Base-by-base conservation (phyloP, 2,113 vertebrate species). In the Chaetura pelagica region DNA sequence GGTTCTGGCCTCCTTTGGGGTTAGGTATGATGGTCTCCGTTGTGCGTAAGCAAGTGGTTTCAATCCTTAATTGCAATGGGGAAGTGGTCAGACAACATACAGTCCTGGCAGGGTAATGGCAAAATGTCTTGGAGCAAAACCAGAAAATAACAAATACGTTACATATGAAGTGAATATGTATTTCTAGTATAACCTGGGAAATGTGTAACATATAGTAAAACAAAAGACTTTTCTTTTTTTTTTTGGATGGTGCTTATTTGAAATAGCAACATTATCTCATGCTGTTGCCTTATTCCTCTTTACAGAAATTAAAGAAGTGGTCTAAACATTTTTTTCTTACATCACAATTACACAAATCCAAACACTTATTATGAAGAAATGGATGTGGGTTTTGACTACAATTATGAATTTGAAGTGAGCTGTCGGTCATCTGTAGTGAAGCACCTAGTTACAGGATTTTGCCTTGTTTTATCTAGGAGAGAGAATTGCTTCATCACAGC, bases 11-110 rank as follows among this genome's bases (percentile, higher is more conserved):
- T 98, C 93, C 96, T 98, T 96, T 98, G 97, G 98, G 98, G 98
- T 98, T 98, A 97, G 76, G 95, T 97, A 97, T 96, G 97, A 97
- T 97, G 97, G 97, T 97, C 98, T 98, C 97, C 91, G 97, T 98
- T 97, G 98, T 98, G 98, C 98, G 98, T 98, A 98, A 98, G 98
- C 98, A 97, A 98, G 98, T 97, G 98, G 98, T 98, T 97, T 98
- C 90, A 96, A 83, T 97, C 98, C 97, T 98, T 98, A 97, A 98
- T 98, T 98, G 98, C 98, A 96, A 98, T 96, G 91, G 94, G 98
- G 98, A 98, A 98, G 98, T 98, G 98, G 98, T 98, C 97, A 98
- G 97, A 96, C 96, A 98, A 97, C 94, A 98, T 96, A 97, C 94
- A 97, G 97, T 94, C 96, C 95, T 97, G 96, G 97, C 78, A 81